Evolutionary conservation across 2,797 vertebrate genomes (phyloP), one percentile per base, ranked within the genome.

Genomic region (Hypotaenidia okinawae): DNA sequence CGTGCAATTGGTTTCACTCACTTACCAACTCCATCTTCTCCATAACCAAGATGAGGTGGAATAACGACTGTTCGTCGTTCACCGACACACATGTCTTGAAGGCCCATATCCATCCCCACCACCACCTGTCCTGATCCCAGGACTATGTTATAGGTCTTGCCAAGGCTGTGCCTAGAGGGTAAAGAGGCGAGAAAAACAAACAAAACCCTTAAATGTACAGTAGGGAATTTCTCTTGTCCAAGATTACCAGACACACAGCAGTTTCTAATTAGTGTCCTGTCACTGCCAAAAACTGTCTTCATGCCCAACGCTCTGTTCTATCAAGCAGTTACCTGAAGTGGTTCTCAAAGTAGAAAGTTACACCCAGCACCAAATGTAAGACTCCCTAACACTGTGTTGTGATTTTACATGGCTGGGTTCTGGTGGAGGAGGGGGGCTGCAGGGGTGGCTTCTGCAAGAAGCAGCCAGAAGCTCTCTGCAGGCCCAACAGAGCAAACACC

Each of bases 21-120:
- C 99, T 99, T 90, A 99, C 99, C 98, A 74, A 99, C 99, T 82
- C 99, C 99, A 51, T 98, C 98, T 96, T 99, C 99, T 85, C 99
- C 99, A 3, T 99, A 99, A 68, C 98, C 99, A 32, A 99, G 97
- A 75, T 99, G 99, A 87, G 99, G 99, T 1, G 99, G 99, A 64
- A 99, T 98, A 86, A 99, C 54, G 1, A 99, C 96, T 1, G 97
- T 98, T 8, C 99, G 98, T 70, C 97, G 99, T 87, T 99, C 99
- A 67, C 99, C 99, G 0, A 99, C 98, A 37, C 99, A 99, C 99
- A 99, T 99, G 87, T 99, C 98, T 84, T 98, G 89, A 47, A 99
- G 98, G 16, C 99, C 99, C n/a, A 99, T 98, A 96, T 99, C 99
- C 99, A 99, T 99, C 17, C 99, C 99, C 28, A 98, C 52, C 52